Evolutionary conservation across 2,797 vertebrate species (phyloP).

Genomic region (Urosaurus nigricauda): DNA sequence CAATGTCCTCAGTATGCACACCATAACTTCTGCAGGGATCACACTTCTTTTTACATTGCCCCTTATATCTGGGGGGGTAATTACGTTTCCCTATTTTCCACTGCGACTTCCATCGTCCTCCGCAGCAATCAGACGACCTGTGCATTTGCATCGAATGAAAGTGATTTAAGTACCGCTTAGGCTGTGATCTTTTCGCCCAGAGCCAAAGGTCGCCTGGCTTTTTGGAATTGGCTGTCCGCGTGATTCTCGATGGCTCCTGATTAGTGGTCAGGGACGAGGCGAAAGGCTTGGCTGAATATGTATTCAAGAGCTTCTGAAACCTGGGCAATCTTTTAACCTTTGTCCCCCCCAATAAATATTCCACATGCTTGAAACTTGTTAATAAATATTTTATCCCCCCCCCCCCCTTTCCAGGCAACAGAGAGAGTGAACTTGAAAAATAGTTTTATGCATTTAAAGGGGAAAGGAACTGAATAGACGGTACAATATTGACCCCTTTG

Average conservation of each 20-base stretch:
- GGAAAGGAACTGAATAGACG: neutral
- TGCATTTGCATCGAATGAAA: constrained; percentile 71
- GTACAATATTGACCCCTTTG: neutral
- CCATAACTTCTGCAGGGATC: neutral
- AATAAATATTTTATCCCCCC: constrained; percentile 75
- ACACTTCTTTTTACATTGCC: neutral
- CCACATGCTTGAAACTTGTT: constrained; percentile 75
- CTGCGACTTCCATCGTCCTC: constrained; percentile 66
- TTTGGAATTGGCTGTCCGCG: constrained; percentile 48
- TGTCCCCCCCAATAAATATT: constrained; percentile 75
- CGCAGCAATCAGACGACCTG: constrained; percentile 66
- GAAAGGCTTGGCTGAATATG: constrained; percentile 73
- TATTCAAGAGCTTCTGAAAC: constrained; percentile 74
- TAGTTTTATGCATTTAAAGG: constrained; percentile 34
- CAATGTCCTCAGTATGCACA: neutral
- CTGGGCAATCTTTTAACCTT: constrained; percentile 76
- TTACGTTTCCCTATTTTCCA: constrained; percentile 72
- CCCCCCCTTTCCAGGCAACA: constrained; percentile 60
- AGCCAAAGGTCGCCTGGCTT: constrained; percentile 64
- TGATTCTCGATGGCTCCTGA: constrained; percentile 51
- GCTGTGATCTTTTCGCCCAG: constrained; percentile 44
- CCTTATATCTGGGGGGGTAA: constrained; percentile 66
- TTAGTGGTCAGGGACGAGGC: constrained; percentile 57
- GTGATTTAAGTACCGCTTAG: constrained; percentile 63
- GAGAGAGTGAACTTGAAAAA: constrained; percentile 36